Base-by-base conservation (phyloP, 1,140 invertebrate species). In the Caenorhabditis briggsae region DNA sequence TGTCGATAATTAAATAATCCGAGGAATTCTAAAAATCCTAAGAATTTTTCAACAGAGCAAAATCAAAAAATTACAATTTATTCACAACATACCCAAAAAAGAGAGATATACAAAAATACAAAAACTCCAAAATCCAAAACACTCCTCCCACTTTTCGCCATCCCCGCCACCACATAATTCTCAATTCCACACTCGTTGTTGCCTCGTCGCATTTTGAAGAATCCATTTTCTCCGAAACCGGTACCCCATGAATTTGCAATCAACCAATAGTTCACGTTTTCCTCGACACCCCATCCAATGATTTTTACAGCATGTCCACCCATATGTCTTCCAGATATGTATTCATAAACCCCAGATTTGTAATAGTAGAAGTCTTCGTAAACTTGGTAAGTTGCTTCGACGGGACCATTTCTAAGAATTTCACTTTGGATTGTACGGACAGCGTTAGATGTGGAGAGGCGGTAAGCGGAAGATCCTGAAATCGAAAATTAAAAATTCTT, bases 231-330 rank as follows among this genome's bases (percentile, higher is more conserved):
- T 9, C 82, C 82, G 18, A 58, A 83, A 20, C 2, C 48, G 14
- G 25, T 64, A 5, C 55, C 82, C 82, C 82, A 83, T 11, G 96
- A 97, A 93, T 97, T 97, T 58, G 96, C 96, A 89, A 96, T 94
- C 1, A 96, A 93, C 96, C 96, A 98, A 92, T 97, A 98, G 41
- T 95, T 95, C 55, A 94, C 94, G 0, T 94, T 94, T 84, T 95
- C 94, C 91, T 96, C 96, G 2, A 94, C 94, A 25, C 96, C 96
- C 95, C 96, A 97, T 25, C 96, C 96, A 11, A 97, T 93, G 48
- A 97, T 95, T 91, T 95, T 95, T 61, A 97, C 95, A 41, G 96
- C 96, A 93, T 97, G 96, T 14, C 96, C 96, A 46, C 96, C 96
- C 41, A 96, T 93, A 25, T 93, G 94, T 33, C 94, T 92, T 53